These are phyloP conservation scores for Gortyna flavago DNA, from an alignment of 2,888 invertebrate species.

Conservation along the genomic window DNA sequence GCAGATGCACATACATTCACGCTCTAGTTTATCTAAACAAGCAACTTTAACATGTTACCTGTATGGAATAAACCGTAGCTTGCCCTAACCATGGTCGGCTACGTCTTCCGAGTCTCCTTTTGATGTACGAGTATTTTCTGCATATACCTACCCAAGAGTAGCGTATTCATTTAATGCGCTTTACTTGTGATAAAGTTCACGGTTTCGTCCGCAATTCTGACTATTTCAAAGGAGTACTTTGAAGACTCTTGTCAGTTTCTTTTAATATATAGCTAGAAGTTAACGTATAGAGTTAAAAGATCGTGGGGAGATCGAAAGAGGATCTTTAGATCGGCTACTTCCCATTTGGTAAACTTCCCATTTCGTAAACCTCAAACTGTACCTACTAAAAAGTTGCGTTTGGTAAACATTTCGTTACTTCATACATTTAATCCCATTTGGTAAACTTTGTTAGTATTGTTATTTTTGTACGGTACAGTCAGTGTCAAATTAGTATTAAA, in stretches of 20 bases:
- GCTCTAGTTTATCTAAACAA: conserved; percentile 7
- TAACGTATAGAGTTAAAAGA: not conserved
- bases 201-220: not conserved
- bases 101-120: not conserved
- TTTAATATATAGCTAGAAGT: conserved; percentile 9
- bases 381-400: too few relatives aligned
- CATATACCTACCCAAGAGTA: conserved; percentile 14
- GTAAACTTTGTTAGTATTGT: too few relatives aligned
- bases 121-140: conserved; percentile 2
- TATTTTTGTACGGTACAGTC: too few relatives aligned
- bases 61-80: conserved; percentile 6
- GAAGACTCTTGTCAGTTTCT: not conserved
- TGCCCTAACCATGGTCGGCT: not conserved
- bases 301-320: not conserved
- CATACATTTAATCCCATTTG: too few relatives aligned
- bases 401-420: too few relatives aligned
- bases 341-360: too few relatives aligned
- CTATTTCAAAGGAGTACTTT: not conserved
- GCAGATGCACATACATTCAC: conserved; percentile 12
- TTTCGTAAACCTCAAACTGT: too few relatives aligned
- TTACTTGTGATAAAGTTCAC: conserved; percentile 22
- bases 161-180: not conserved
- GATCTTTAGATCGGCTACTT: too few relatives aligned
- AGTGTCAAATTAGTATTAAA: too few relatives aligned
- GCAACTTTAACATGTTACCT: not conserved